A percentile compares a stretch with the other conserved stretches of the same genome.
phyloP scores from a whole-genome alignment of 1,140 invertebrate species.

The Calliopsis andreniformis region DNA sequence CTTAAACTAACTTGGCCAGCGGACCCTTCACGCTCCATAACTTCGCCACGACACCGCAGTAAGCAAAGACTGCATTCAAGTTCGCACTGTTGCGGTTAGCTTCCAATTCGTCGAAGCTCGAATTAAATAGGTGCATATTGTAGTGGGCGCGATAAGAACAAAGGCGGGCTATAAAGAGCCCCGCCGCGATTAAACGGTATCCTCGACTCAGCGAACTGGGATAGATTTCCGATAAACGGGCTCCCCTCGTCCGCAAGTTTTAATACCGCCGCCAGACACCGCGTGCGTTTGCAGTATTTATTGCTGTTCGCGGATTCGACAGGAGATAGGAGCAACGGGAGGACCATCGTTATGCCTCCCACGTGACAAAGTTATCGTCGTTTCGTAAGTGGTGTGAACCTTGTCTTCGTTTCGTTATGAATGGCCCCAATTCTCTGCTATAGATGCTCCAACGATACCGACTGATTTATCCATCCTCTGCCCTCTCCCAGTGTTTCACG shows the following conservation, averaged over 20 bases:
- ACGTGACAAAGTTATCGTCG: conserved; percentile 57
- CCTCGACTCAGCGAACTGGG: background rate
- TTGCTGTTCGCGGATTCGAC: conserved; percentile 36
- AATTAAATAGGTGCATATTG: background rate
- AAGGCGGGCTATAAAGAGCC: background rate
- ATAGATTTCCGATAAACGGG: conserved; percentile 14
- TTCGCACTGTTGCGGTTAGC: too few species aligned
- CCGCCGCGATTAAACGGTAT: conserved; percentile 1
- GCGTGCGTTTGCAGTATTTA: conserved; percentile 52
- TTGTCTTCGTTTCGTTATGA: conserved; percentile 58
- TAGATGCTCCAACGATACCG: conserved; percentile 48
- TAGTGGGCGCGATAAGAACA: background rate
- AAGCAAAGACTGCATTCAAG: too few species aligned
- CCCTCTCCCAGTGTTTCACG: background rate
- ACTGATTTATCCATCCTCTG: conserved; percentile 54
- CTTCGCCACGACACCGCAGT: too few species aligned
- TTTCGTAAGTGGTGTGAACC: conserved; percentile 56
- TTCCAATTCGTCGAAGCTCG: background rate
- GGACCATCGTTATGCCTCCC: conserved; percentile 40
- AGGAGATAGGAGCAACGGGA: conserved; percentile 17
- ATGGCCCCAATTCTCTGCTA: conserved; percentile 55
- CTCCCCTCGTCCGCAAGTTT: background rate
- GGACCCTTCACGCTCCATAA: too few species aligned
- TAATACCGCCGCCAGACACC: conserved; percentile 10
- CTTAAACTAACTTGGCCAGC: too few species aligned